These are phyloP conservation scores for Acrocera orbiculus DNA, from an alignment of 2,888 invertebrate species.

Conservation along the genomic window DNA sequence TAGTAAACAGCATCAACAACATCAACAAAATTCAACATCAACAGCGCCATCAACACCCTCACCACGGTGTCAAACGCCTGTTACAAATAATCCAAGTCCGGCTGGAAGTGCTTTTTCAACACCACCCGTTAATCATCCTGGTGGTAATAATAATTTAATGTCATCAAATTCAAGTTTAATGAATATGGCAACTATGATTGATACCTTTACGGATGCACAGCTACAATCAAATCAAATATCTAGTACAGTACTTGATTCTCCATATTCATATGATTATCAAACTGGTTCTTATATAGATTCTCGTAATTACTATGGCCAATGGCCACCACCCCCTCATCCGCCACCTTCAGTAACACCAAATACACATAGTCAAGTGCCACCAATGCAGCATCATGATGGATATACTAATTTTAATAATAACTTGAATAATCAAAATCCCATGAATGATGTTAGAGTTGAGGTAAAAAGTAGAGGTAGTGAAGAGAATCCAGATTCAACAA, in stretches of 20 bases:
- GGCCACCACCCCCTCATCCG: slow-evolving; percentile 39
- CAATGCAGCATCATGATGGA: slow-evolving; percentile 17
- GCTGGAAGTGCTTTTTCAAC: slow-evolving; percentile 32
- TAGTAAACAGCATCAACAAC: slow-evolving; percentile 17
- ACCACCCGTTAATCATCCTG: slow-evolving; percentile 26
- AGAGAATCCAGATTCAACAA: slow-evolving; percentile 62
- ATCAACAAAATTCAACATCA: slow-evolving; percentile 17
- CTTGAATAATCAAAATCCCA: slow-evolving; percentile 15
- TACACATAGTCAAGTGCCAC: slow-evolving; percentile 18
- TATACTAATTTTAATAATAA: slow-evolving; percentile 18
- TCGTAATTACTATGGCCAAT: slow-evolving; percentile 44
- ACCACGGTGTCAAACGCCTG: slow-evolving; percentile 30
- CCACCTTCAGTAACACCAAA: slow-evolving; percentile 34
- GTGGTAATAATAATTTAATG: slow-evolving; percentile 27
- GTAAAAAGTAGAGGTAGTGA: slow-evolving; percentile 33
- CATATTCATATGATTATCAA: slow-evolving; percentile 44
- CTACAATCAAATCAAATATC: slow-evolving; percentile 73
- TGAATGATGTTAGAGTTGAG: slow-evolving; percentile 21
- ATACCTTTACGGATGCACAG: slow-evolving; percentile 58
- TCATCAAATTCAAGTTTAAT: slow-evolving; percentile 37
- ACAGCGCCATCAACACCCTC: slow-evolving; percentile 24
- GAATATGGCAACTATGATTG: slow-evolving; percentile 61
- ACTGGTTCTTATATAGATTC: slow-evolving; percentile 38
- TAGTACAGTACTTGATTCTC: slow-evolving; percentile 61
- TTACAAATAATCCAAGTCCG: slow-evolving; percentile 40